Base-by-base conservation (phyloP, 53 echinoderm and acorn worm species). In the Zoroaster sp. region DNA sequence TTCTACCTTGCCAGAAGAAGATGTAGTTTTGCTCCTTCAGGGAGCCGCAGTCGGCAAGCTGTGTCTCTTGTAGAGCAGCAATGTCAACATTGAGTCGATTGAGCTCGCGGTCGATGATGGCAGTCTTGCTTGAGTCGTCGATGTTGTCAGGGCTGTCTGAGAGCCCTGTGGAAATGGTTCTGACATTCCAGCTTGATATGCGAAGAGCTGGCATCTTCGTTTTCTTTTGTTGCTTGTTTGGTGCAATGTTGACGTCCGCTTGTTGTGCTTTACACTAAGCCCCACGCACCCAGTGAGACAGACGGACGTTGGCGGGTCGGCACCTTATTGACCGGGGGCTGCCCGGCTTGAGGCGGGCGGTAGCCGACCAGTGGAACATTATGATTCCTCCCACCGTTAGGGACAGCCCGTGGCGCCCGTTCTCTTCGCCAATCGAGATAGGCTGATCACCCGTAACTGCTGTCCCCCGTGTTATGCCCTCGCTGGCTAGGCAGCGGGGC, bases 361-460 rank as follows among this genome's bases (percentile, higher is more conserved):
- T 89, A 70, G 89, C 78, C 54, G 43, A 79, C n/a, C 90, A 83
- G 10, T 88, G 76, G 35, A 45, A 75, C 76, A 17, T 41, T 37
- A 93, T 41, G 65, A 69, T 42, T 43, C 66, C 93, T 93, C 89
- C 90, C 90, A 93, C 80, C 79, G 93, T 77, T n/a, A n/a, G n/a
- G n/a, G n/a, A n/a, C n/a, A n/a, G n/a, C n/a, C n/a, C n/a, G n/a
- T n/a, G n/a, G n/a, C n/a, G n/a, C n/a, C n/a, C n/a, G n/a, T n/a
- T n/a, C 92, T 69, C 69, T 79, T 79, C 76, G 80, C 70, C 87
- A 88, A 73, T 47, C 36, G 36, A 38, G 44, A 37, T 4, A 21
- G 88, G 43, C 87, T 93, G 91, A 91, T 91, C 91, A 94, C 94
- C 75, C 65, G 88, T 93, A 36, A 92, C 92, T 92, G 88, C 83